phyloP scores from a whole-genome alignment of 35 echinoderm and acorn worm genomes.

The Hemicentrotus pulcherrimus region DNA sequence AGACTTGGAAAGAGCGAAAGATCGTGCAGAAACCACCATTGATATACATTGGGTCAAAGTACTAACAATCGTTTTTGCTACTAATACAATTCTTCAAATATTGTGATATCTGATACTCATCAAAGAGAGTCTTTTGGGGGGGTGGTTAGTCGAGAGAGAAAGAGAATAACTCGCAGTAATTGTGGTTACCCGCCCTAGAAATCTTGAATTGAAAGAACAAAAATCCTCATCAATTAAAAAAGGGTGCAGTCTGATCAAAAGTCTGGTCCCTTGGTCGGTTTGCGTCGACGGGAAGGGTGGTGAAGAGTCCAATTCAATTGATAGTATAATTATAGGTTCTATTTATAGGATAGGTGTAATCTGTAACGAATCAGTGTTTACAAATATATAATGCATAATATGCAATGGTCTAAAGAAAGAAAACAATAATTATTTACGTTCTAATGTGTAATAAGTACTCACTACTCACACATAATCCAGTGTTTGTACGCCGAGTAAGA shows the following conservation, averaged over 20 bases:
- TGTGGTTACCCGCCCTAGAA: not conserved
- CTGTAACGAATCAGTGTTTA: no score
- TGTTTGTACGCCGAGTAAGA: no score
- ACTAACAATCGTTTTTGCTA: conserved; percentile 22
- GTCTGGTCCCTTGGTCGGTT: not conserved
- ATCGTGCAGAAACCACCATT: conserved; percentile 25
- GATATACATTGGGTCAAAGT: conserved; percentile 26
- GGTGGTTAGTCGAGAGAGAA: not conserved
- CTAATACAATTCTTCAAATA: conserved; percentile 6
- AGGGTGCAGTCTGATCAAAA: not conserved
- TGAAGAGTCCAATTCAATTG: not conserved
- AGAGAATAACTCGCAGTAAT: not conserved
- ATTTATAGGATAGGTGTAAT: no score
- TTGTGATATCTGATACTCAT: conserved; percentile 19
- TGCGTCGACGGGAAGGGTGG: not conserved
- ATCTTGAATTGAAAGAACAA: conserved; percentile 13
- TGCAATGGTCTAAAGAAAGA: no score
- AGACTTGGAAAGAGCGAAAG: conserved; percentile 27
- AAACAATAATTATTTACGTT: no score
- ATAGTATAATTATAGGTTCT: not conserved
- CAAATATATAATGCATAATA: no score
- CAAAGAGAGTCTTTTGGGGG: not conserved
- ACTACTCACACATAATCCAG: no score
- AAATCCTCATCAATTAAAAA: conserved; percentile 2
- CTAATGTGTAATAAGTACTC: no score